phyloP scores from a whole-genome alignment of 2,888 invertebrate species.

The Lamellibrachia satsuma region DNA sequence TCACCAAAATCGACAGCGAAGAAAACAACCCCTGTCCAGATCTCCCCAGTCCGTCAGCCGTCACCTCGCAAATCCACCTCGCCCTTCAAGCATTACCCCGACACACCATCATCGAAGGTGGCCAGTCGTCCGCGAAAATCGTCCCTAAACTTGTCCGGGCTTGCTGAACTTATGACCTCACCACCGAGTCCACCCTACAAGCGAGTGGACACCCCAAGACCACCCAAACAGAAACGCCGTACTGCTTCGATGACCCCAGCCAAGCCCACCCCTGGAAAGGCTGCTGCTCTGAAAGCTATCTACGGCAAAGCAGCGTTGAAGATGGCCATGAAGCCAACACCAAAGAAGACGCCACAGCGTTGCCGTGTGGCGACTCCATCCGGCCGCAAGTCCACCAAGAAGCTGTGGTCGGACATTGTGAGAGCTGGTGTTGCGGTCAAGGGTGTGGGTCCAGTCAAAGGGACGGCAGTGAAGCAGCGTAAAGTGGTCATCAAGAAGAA shows the following conservation, averaged over 20 bases:
- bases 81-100: neutral
- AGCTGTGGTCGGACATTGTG: slow-evolving; percentile 35
- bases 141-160: neutral
- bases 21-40: neutral
- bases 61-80: slow-evolving; percentile 19
- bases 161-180: neutral
- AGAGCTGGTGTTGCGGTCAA: slow-evolving; percentile 9
- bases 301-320: slow-evolving; percentile 51
- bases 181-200: neutral
- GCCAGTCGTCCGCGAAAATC: neutral
- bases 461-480: neutral
- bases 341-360: slow-evolving; percentile 6
- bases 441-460: neutral
- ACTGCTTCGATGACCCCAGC: slow-evolving; percentile 14
- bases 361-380: neutral
- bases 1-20: slow-evolving; percentile 21
- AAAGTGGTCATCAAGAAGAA: neutral
- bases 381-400: slow-evolving; percentile 13
- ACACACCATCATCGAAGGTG: neutral
- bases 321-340: neutral
- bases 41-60: neutral
- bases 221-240: neutral
- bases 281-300: slow-evolving; percentile 55
- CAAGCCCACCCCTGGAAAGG: slow-evolving; percentile 47
- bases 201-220: slow-evolving; percentile 17